phyloP scores from a whole-genome alignment of 2,797 vertebrate genomes.

The Sarcophilus harrisii region DNA sequence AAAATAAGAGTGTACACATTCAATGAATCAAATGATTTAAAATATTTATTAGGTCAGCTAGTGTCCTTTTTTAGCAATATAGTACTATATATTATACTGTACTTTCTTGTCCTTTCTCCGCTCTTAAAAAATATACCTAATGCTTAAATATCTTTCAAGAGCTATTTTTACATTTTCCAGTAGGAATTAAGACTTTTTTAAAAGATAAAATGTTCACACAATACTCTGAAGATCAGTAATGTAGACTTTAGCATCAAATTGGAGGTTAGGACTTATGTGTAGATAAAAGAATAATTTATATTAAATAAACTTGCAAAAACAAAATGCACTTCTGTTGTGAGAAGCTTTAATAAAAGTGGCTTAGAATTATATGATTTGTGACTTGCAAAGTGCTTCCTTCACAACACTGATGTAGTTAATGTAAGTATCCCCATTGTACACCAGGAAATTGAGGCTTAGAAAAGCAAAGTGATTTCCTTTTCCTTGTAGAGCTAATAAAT shows the following conservation, averaged over 20 bases:
- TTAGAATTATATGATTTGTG: neutral
- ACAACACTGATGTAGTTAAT: neutral
- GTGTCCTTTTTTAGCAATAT: slow-evolving; percentile 63
- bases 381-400: neutral
- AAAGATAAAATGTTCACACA: slow-evolving; percentile 34
- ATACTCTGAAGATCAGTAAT: slow-evolving; percentile 54
- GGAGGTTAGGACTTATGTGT: slow-evolving; percentile 2
- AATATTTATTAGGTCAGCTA: slow-evolving; percentile 43
- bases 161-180: slow-evolving; percentile 78
- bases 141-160: slow-evolving; percentile 68
- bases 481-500: neutral
- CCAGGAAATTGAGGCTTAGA: neutral
- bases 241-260: slow-evolving; percentile 46
- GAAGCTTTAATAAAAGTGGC: neutral
- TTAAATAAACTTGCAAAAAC: neutral
- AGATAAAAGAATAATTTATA: neutral
- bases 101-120: slow-evolving; percentile 76
- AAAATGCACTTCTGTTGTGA: neutral
- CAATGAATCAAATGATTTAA: slow-evolving; percentile 57
- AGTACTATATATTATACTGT: slow-evolving; percentile 67
- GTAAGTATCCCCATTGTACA: neutral
- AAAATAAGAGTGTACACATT: slow-evolving; percentile 35
- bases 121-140: slow-evolving; percentile 68
- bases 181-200: slow-evolving; percentile 77
- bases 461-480: neutral